These are phyloP conservation scores for Morone saxatilis DNA, from an alignment of 2,113 vertebrate genomes.

Conservation along the genomic window DNA sequence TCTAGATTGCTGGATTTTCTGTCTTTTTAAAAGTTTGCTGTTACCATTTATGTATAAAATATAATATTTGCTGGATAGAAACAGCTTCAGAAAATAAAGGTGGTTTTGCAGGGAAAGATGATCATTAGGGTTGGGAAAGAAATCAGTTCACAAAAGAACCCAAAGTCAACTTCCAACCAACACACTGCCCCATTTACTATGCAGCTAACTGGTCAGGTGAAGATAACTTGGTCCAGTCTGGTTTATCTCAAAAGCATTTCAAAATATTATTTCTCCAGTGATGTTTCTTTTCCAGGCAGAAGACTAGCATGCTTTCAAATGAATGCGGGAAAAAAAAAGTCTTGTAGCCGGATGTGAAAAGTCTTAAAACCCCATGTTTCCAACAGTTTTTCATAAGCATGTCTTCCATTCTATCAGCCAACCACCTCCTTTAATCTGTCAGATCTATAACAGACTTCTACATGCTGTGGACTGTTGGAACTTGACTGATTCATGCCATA, in stretches of 20 bases:
- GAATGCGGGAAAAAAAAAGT: background rate
- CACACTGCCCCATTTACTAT: background rate
- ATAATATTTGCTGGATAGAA: background rate
- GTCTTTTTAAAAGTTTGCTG: too few species aligned
- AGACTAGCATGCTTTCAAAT: background rate
- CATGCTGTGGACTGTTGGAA: background rate
- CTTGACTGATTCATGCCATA: constrained; percentile 11
- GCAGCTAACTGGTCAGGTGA: background rate
- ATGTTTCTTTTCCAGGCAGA: background rate
- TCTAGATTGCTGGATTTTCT: too few species aligned
- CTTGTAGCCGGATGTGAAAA: background rate
- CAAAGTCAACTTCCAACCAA: background rate
- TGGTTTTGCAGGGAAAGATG: too few species aligned
- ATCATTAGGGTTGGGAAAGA: too few species aligned
- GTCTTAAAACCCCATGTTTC: background rate
- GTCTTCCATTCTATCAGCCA: constrained; percentile 5
- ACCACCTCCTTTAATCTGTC: constrained; percentile 5
- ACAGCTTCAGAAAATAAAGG: background rate
- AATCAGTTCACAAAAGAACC: background rate
- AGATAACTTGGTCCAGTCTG: background rate
- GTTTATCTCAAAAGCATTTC: too few species aligned
- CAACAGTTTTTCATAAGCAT: constrained; percentile 12
- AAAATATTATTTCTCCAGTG: background rate
- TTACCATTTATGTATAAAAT: background rate
- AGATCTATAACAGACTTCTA: background rate